phyloP scores from a whole-genome alignment of 2,113 vertebrate genomes.

The Anarrhichthys ocellatus region DNA sequence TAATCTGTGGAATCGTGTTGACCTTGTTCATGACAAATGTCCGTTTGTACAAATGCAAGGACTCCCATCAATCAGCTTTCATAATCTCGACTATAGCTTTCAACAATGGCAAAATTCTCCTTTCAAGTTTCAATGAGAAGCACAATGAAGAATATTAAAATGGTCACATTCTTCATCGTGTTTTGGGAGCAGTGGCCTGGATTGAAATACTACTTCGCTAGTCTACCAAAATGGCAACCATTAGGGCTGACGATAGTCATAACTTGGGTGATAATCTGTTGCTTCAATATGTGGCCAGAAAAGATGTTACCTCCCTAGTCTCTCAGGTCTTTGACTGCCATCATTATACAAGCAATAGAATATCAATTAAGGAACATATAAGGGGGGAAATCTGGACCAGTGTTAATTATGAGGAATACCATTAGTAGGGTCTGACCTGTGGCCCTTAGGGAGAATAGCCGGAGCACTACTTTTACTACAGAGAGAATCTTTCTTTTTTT shows the following conservation, averaged over 20 bases:
- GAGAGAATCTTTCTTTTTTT: constrained; percentile 9
- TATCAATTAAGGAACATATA: constrained; percentile 47
- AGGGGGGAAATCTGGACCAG: neutral
- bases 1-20: neutral
- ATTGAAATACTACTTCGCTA: constrained; percentile 11
- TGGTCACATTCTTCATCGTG: constrained; percentile 20
- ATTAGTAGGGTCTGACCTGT: constrained; percentile 38
- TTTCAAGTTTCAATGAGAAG: neutral
- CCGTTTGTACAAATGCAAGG: neutral
- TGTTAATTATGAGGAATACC: constrained; percentile 53
- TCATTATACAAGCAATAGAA: constrained; percentile 29
- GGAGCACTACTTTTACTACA: constrained; percentile 4
- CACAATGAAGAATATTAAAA: constrained; percentile 8
- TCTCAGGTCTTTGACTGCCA: constrained; percentile 16
- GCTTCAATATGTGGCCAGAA: neutral
- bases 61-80: neutral
- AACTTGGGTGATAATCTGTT: constrained; percentile 28
- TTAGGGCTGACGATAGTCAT: constrained; percentile 28
- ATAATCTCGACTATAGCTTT: constrained; percentile 1
- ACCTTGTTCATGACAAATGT: constrained; percentile 20
- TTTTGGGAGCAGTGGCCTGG: constrained; percentile 10
- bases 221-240: constrained; percentile 31
- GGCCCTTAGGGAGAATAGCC: constrained; percentile 24
- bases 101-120: neutral
- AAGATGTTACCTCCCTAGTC: neutral